These are phyloP conservation scores for Pelochelys cantorii DNA, from an alignment of 2,797 vertebrate genomes.

Conservation along the genomic window DNA sequence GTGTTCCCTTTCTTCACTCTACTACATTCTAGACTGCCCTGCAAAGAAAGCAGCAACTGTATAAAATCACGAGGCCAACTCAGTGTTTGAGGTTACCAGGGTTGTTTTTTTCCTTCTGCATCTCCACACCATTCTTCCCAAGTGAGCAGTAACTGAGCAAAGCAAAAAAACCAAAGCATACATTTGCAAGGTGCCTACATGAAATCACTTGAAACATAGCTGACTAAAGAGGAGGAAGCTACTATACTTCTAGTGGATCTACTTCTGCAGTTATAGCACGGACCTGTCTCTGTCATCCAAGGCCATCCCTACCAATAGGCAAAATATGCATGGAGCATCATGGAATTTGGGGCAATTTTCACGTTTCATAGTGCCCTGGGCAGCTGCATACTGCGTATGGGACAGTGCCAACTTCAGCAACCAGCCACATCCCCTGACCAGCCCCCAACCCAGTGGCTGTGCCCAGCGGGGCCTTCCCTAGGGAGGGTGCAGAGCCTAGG, in stretches of 20 bases:
- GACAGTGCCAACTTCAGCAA: too few species aligned
- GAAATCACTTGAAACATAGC: slow-evolving; percentile 56
- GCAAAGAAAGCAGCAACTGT: neutral
- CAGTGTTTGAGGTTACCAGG: slow-evolving; percentile 44
- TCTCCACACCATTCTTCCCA: slow-evolving; percentile 35
- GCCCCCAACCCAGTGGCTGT: too few species aligned
- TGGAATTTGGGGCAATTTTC: too few species aligned
- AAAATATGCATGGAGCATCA: too few species aligned
- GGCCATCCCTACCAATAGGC: too few species aligned
- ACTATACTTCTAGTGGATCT: slow-evolving; percentile 59
- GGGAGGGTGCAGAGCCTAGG: too few species aligned
- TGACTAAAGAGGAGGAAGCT: slow-evolving; percentile 68
- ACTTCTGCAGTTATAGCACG: slow-evolving; percentile 63
- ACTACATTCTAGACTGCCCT: neutral
- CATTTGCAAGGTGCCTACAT: slow-evolving; percentile 62
- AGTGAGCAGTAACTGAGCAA: slow-evolving; percentile 45
- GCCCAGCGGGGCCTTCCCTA: too few species aligned
- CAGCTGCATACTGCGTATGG: too few species aligned
- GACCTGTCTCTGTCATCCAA: slow-evolving; percentile 6
- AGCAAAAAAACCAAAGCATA: slow-evolving; percentile 56
- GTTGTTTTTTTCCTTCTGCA: slow-evolving; percentile 56
- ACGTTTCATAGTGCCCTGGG: too few species aligned
- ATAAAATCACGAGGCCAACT: slow-evolving; percentile 2
- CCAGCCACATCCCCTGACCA: too few species aligned
- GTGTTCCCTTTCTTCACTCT: neutral